phyloP scores from a whole-genome alignment of 1,140 invertebrate genomes.

The Drosophila ohnishii region DNA sequence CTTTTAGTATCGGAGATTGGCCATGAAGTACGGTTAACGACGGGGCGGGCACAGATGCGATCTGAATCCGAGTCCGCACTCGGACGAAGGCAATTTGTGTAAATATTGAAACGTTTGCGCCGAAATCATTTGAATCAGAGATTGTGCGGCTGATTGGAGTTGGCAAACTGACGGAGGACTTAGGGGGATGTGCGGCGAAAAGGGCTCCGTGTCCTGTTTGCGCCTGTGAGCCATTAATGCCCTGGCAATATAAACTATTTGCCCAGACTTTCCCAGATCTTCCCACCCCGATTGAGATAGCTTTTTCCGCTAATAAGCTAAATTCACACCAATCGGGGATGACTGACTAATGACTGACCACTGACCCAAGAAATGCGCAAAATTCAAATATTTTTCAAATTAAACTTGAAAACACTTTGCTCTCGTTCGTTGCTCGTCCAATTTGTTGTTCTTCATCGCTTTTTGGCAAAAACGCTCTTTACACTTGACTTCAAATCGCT shows the following conservation, averaged over 20 bases:
- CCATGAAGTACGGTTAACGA: conserved; percentile 66
- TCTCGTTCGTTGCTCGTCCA: conserved; percentile 26
- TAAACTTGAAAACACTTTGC: conserved; percentile 74
- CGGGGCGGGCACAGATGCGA: conserved; percentile 57
- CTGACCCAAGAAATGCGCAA: conserved; percentile 79
- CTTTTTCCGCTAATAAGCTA: conserved; percentile 35
- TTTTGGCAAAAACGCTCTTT: conserved; percentile 74
- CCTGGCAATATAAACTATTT: conserved; percentile 50
- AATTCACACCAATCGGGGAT: conserved; percentile 52
- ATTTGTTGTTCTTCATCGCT: conserved; percentile 48
- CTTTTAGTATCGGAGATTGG: conserved; percentile 56
- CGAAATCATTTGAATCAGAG: conserved; percentile 60
- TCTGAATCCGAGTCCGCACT: conserved; percentile 29
- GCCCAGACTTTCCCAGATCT: conserved; percentile 43
- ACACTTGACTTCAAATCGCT: conserved; percentile 81
- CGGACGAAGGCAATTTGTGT: conserved; percentile 68
- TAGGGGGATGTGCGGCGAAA: conserved; percentile 33
- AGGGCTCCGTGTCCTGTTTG: conserved; percentile 29
- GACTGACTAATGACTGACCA: conserved; percentile 47
- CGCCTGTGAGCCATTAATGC: conserved; percentile 40
- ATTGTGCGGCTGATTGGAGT: conserved; percentile 76
- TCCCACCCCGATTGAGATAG: conserved; percentile 48
- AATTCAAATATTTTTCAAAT: conserved; percentile 81
- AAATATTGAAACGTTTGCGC: conserved; percentile 76
- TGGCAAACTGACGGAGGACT: conserved; percentile 18